Conservation (phyloP, 2,113 vertebrate species). For the Aptenodytes patagonicus region DNA sequence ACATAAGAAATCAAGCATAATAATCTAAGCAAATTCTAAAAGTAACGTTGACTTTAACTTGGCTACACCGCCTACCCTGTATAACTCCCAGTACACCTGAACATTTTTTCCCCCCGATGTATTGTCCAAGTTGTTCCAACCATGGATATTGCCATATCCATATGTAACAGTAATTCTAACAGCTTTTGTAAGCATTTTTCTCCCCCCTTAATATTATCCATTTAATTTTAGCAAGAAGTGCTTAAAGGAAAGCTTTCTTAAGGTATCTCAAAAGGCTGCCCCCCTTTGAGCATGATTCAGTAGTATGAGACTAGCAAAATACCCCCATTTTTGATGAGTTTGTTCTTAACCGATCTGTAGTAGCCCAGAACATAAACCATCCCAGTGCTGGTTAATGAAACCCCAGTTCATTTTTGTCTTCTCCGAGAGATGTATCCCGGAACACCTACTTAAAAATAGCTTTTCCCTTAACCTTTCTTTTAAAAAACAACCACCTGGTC, state of each 20-base stretch:
- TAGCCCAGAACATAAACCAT: not conserved
- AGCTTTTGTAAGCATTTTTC: not conserved
- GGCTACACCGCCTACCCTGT: not conserved
- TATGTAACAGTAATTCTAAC: not conserved
- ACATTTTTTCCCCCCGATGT: not conserved
- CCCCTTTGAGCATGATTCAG: not conserved
- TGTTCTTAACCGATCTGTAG: not conserved
- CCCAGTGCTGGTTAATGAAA: not conserved
- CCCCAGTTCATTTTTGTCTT: not conserved
- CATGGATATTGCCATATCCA: fast-evolving
- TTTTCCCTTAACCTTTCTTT: not conserved
- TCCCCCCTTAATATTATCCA: not conserved
- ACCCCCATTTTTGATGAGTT: not conserved
- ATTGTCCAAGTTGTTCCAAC: not conserved
- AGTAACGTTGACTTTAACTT: not conserved
- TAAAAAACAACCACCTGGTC: not conserved
- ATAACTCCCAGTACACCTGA: not conserved
- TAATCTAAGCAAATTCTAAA: not conserved
- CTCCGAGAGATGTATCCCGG: not conserved
- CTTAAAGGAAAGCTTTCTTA: not conserved
- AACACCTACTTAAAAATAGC: not conserved
- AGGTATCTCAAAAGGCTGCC: not conserved
- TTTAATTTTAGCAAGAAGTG: not conserved
- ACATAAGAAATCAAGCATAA: not conserved
- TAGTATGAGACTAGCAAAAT: not conserved